phyloP scores from a whole-genome alignment of 2,888 invertebrate species.

The Limnephilus lunatus region DNA sequence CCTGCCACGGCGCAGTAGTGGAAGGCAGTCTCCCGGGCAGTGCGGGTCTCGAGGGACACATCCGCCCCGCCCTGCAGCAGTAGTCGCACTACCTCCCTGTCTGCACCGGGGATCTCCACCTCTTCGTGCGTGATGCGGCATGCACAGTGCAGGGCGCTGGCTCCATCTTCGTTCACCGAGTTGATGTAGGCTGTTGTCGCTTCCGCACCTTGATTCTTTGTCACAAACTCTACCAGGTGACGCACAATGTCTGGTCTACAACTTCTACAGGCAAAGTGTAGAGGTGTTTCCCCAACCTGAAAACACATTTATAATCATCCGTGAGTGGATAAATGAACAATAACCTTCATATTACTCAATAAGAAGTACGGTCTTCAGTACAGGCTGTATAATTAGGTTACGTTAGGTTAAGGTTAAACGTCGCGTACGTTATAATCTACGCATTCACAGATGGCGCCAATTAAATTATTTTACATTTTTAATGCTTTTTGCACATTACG shows the following conservation, averaged over 20 bases:
- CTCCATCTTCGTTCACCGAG: constrained; percentile 92
- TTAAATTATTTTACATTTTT: too few relatives aligned
- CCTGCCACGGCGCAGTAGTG: constrained; percentile 97
- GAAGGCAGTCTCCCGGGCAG: constrained; percentile 94
- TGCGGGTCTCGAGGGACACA: constrained; percentile 89
- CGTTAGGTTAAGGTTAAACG: not conserved
- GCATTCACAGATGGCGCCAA: too few relatives aligned
- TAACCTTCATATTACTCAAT: not conserved
- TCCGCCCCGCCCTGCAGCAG: constrained; percentile 95
- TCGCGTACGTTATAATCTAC: too few relatives aligned
- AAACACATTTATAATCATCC: not conserved
- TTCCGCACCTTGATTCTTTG: constrained; percentile 85
- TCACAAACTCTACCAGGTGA: constrained; percentile 90
- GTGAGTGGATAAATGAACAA: not conserved
- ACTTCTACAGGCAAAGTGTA: constrained; percentile 94
- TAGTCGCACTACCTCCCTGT: constrained; percentile 92
- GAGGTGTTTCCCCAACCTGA: constrained; percentile 94
- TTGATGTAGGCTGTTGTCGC: constrained; percentile 92
- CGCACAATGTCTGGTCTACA: constrained; percentile 91
- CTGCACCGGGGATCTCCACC: constrained; percentile 83
- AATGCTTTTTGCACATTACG: too few relatives aligned
- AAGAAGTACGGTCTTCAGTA: too few relatives aligned
- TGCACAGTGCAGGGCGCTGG: constrained; percentile 95
- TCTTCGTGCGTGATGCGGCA: constrained; percentile 92
- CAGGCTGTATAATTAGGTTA: not conserved